A percentile compares a stretch with the other conserved stretches of the same genome.
Evolutionary conservation across 2,888 invertebrate species (phyloP).

Genomic region (Drosophila lutescens): DNA sequence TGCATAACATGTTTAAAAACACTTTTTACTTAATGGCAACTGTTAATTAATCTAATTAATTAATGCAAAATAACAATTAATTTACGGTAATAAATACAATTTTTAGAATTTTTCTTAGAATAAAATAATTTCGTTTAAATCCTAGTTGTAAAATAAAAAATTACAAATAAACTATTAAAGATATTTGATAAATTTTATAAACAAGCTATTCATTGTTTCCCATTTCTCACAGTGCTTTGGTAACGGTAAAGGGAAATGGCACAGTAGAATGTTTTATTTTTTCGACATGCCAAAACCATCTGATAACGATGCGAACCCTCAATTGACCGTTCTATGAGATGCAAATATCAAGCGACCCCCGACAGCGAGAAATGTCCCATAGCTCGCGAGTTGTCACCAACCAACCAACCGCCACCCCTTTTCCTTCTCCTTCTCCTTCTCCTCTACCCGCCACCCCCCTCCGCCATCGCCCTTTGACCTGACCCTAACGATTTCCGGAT

Average conservation of each 20-base stretch:
- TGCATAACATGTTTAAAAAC: no score
- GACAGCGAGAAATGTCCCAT: conserved; percentile 37
- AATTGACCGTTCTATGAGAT: conserved; percentile 51
- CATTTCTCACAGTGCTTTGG: conserved; percentile 1
- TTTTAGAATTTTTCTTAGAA: no score
- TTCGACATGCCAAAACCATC: conserved; percentile 39
- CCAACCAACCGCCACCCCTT: conserved; percentile 22
- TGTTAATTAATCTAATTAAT: no score
- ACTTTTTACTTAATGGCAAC: no score
- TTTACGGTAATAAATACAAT: no score
- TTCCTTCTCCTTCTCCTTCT: not conserved
- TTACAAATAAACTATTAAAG: no score
- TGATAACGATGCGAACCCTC: conserved; percentile 49
- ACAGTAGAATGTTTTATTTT: conserved; percentile 37
- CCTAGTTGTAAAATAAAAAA: no score
- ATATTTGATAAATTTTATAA: no score
- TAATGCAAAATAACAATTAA: no score
- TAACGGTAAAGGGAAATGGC: conserved; percentile 40
- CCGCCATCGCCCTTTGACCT: conserved; percentile 2
- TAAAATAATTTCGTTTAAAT: no score
- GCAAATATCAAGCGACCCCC: conserved; percentile 47
- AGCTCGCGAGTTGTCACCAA: conserved; percentile 38
- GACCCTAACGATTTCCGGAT: conserved; percentile 28
- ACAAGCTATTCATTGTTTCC: no score
- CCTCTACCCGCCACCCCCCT: not conserved